phyloP scores from a whole-genome alignment of 2,888 invertebrate species.

The Tetramorium bicarinatum region DNA sequence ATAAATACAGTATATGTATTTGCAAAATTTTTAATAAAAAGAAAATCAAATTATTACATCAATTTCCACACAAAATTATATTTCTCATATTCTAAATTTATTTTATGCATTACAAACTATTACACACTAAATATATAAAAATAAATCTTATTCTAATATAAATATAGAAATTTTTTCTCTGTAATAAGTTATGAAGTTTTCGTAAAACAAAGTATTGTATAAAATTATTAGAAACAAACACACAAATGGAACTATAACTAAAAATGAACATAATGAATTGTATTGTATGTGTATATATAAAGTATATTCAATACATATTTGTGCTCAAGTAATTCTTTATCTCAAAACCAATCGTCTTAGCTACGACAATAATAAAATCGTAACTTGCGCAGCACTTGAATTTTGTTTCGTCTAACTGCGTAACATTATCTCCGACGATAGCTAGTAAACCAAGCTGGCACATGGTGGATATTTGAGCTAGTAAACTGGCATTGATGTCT shows the following conservation, averaged over 20 bases:
- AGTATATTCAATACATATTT: conserved; percentile 13
- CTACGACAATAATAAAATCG: conserved; percentile 93
- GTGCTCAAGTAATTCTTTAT: conserved; percentile 90
- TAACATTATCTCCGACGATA: conserved; percentile 90
- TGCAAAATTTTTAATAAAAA: conserved; percentile 14
- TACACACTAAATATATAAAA: background rate
- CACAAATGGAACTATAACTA: conserved; percentile 1
- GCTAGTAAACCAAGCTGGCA: conserved; percentile 94
- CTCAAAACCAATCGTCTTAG: conserved; percentile 92
- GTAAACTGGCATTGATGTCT: conserved; percentile 94
- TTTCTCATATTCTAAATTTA: conserved; percentile 13
- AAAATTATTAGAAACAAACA: background rate
- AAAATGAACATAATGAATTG: conserved; percentile 10
- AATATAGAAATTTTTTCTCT: background rate
- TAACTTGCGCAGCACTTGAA: conserved; percentile 95
- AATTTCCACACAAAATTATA: conserved; percentile 30
- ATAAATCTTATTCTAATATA: conserved; percentile 23
- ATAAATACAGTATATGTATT: conserved; percentile 8
- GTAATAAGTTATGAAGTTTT: background rate
- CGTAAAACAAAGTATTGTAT: background rate
- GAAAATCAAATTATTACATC: background rate
- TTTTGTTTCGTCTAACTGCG: conserved; percentile 94
- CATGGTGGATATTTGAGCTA: conserved; percentile 95
- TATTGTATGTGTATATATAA: background rate
- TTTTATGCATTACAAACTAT: conserved; percentile 8